These are phyloP conservation scores for Andrena dorsata DNA, from an alignment of 2,888 invertebrate species.

Conservation along the genomic window DNA sequence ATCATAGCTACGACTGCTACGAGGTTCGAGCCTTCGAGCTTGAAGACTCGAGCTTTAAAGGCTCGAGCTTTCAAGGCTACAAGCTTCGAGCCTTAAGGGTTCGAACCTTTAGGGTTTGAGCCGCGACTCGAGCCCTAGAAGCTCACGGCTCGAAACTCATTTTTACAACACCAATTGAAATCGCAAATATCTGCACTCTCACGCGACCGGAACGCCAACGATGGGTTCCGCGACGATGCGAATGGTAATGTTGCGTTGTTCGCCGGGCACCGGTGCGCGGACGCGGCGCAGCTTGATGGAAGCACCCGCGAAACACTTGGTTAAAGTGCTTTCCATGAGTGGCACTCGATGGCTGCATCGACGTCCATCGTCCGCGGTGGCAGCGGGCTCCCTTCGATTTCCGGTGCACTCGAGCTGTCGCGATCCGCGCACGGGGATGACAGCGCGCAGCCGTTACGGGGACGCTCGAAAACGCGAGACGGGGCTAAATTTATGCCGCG, in stretches of 20 bases:
- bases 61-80: too few species aligned
- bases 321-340: background rate
- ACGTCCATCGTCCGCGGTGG: constrained; percentile 20
- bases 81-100: too few species aligned
- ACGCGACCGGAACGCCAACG: constrained; percentile 20
- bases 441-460: constrained; percentile 35
- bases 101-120: too few species aligned
- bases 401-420: constrained; percentile 52
- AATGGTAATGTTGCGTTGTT: constrained; percentile 2
- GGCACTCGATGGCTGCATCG: constrained; percentile 19
- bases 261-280: background rate
- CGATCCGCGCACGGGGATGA: constrained; percentile 33
- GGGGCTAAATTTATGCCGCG: constrained; percentile 59
- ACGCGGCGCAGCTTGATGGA: background rate
- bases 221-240: background rate
- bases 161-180: too few species aligned
- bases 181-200: constrained; percentile 15
- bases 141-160: too few species aligned
- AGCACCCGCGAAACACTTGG: background rate
- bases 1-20: too few species aligned
- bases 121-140: too few species aligned
- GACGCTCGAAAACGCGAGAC: constrained; percentile 15
- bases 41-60: too few species aligned
- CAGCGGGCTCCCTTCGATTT: constrained; percentile 35
- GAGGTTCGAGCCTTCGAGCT: too few species aligned